Conservation (phyloP, 2,797 vertebrate genomes). For the Pogonophryne albipinna region DNA sequence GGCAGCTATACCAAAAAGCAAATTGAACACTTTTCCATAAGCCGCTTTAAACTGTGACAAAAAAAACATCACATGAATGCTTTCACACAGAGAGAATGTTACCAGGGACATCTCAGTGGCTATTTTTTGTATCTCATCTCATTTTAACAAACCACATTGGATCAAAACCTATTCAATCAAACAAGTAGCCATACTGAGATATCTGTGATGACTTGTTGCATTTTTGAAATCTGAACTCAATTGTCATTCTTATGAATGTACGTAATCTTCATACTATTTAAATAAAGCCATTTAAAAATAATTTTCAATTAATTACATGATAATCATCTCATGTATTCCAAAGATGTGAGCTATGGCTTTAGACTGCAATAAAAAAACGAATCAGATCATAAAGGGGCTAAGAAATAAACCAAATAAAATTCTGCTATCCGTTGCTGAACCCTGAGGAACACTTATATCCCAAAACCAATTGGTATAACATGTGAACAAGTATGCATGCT, state of each 20-base stretch:
- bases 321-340: neutral
- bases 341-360: neutral
- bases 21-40: constrained; percentile 44
- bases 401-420: neutral
- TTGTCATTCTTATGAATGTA: neutral
- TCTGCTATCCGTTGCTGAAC: neutral
- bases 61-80: constrained; percentile 1
- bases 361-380: constrained; percentile 18
- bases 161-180: neutral
- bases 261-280: neutral
- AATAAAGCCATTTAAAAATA: neutral
- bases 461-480: neutral
- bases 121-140: constrained; percentile 2
- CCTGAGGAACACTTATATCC: neutral
- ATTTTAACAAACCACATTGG: constrained; percentile 16
- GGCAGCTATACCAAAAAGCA: constrained; percentile 31
- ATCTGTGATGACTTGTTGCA: neutral
- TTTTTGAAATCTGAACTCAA: neutral
- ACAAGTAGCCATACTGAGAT: neutral
- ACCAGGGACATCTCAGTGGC: constrained; percentile 1
- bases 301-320: neutral
- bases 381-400: neutral
- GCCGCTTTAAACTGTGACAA: constrained; percentile 5
- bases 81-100: neutral
- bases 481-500: constrained; percentile 1